phyloP scores from a whole-genome alignment of 2,888 invertebrate species.

The Copidosoma aretas region DNA sequence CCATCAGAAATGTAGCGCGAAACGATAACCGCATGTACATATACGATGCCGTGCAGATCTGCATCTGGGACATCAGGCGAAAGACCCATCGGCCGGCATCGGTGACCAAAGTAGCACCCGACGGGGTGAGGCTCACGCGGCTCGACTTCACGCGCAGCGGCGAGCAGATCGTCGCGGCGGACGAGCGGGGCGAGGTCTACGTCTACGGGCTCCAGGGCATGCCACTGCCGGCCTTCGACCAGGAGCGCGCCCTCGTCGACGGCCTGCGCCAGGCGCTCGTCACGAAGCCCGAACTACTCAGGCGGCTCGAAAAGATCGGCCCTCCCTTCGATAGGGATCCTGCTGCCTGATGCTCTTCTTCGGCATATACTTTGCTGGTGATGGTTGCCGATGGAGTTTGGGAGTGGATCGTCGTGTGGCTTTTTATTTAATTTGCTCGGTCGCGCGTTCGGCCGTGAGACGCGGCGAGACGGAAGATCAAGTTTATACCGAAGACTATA shows the following conservation, averaged over 20 bases:
- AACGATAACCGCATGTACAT: too few species aligned
- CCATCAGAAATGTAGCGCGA: too few species aligned
- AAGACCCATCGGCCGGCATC: slow-evolving; percentile 75
- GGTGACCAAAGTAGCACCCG: slow-evolving; percentile 64
- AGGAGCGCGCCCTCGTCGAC: slow-evolving; percentile 69
- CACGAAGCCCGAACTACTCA: slow-evolving; percentile 69
- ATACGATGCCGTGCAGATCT: slow-evolving; percentile 61
- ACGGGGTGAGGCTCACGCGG: slow-evolving; percentile 47
- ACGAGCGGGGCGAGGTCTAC: slow-evolving; percentile 71
- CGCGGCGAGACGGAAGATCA: too few species aligned
- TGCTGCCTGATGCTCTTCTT: too few species aligned
- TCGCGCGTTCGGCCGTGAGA: too few species aligned
- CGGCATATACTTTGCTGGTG: too few species aligned
- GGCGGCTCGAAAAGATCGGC: slow-evolving; percentile 69
- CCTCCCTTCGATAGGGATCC: slow-evolving; percentile 46
- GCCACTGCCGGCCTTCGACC: slow-evolving; percentile 76
- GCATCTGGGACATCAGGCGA: slow-evolving; percentile 80
- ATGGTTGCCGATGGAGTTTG: too few species aligned
- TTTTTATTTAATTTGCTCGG: too few species aligned
- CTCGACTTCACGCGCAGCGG: slow-evolving; percentile 70
- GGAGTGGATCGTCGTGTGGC: background rate
- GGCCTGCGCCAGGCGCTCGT: slow-evolving; percentile 71
- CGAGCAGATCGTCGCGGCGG: slow-evolving; percentile 73
- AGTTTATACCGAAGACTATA: too few species aligned
- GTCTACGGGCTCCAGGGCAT: slow-evolving; percentile 77